Evolutionary conservation across 2,797 vertebrate species (phyloP).

Genomic region (Thalassophryne amazonica): DNA sequence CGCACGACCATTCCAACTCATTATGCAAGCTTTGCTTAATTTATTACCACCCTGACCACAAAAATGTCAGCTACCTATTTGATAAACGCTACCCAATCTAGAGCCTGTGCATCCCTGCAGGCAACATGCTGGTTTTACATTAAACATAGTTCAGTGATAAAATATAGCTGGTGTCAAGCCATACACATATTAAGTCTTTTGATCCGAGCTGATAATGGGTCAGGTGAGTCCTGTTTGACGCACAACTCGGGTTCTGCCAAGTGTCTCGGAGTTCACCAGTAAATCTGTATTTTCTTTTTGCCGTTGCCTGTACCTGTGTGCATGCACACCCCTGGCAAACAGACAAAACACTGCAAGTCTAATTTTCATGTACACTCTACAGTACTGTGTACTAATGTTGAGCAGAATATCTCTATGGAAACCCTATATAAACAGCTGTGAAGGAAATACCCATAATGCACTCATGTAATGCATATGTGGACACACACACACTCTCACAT

Average conservation of each 20-base stretch:
- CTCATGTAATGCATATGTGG: conserved; percentile 25
- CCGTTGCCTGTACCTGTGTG: conserved; percentile 13
- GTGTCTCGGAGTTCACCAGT: conserved; percentile 20
- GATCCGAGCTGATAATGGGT: conserved; percentile 16
- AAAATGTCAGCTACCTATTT: no score
- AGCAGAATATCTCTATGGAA: conserved; percentile 43
- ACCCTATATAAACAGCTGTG: conserved; percentile 46
- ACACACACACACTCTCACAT: conserved; percentile 10
- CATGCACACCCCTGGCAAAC: conserved; percentile 30
- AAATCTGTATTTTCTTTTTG: conserved; percentile 8
- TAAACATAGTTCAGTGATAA: background rate
- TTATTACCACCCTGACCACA: no score
- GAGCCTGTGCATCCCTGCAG: no score
- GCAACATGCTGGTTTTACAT: no score
- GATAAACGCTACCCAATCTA: no score
- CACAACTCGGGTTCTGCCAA: conserved; percentile 12
- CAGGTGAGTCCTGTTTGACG: conserved; percentile 1
- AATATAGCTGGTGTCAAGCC: conserved; percentile 6
- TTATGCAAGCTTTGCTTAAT: no score
- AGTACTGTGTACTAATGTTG: conserved; percentile 20
- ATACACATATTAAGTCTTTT: background rate
- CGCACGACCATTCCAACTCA: no score
- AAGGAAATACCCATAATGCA: conserved; percentile 28
- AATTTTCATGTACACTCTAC: background rate
- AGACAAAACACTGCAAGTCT: conserved; percentile 2